phyloP scores from a whole-genome alignment of 2,113 vertebrate species.

The Limnothrissa miodon region DNA sequence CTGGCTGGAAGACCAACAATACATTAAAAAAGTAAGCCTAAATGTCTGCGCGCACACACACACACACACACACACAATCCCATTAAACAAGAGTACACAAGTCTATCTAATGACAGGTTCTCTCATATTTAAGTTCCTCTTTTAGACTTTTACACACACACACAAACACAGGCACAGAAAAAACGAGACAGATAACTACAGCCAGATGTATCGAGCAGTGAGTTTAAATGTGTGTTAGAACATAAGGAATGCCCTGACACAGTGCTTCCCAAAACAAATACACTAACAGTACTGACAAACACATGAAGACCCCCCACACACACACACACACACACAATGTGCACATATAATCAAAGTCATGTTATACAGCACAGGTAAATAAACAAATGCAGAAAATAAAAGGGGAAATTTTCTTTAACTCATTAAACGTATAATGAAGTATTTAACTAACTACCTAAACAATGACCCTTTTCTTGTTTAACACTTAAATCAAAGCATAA shows the following conservation, averaged over 20 bases:
- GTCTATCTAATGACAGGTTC: conserved; percentile 52
- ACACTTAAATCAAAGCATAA: too few relatives aligned
- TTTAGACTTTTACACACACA: conserved; percentile 42
- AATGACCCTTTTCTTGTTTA: too few relatives aligned
- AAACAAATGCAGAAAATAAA: background rate
- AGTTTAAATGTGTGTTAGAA: conserved; percentile 32
- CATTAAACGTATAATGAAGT: too few relatives aligned
- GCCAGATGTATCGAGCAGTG: conserved; percentile 38
- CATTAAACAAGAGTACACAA: conserved; percentile 47
- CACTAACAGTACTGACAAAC: background rate
- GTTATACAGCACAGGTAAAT: background rate
- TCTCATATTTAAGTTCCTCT: conserved; percentile 38
- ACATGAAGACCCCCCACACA: conserved; percentile 18
- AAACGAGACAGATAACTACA: conserved; percentile 28
- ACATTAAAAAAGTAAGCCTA: background rate
- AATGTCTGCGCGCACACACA: background rate
- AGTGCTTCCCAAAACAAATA: conserved; percentile 27
- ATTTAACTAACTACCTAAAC: too few relatives aligned
- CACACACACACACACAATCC: conserved; percentile 14
- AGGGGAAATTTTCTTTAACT: background rate
- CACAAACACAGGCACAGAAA: background rate
- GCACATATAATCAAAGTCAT: background rate
- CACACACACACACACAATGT: background rate
- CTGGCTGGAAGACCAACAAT: background rate
- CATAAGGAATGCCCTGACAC: conserved; percentile 47